Base-by-base conservation (phyloP, 2,888 invertebrate species). In the Aelia acuminata region DNA sequence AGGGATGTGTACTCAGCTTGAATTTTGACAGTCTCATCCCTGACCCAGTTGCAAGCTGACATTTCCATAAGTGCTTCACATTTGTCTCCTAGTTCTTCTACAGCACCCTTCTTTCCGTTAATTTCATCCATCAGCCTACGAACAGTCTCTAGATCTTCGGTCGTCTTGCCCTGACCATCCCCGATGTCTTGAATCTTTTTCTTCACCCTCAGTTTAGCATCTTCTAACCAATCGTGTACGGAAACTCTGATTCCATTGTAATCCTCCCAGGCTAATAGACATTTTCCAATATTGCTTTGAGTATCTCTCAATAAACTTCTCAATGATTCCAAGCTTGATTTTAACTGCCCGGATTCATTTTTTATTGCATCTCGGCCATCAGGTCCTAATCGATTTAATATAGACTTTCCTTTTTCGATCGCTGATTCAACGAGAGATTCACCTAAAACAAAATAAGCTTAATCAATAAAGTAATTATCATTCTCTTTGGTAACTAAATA, bases 41-140 rank as follows among this genome's bases (percentile, higher is more conserved):
- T 94, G 0, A 97, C 96, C 94, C 96, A 95, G 31, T 96, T 95
- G 91, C 96, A 96, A 49, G 97, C 97, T 91, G 97, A 96, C 86
- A 96, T 94, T 92, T 97, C 97, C 95, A 97, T 96, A 0, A 98
- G 93, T 85, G 95, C 94, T 92, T 98, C 98, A 91, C 97, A 98
- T 91, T 96, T 94, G 91, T 98, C 98, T 91, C 96, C 97, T 0
- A 98, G 93, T 91, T 96, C 96, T 93, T 98, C 97, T 90, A 98
- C 93, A 31, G 95, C 94, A 43, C 95, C 94, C 92, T 97, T 97
- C 91, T 96, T 95, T 47, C 94, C 94, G 86, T 95, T 92, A 1
- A 97, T 96, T 93, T 97, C 96, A 26, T 95, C 94, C 39, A 97
- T 93, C 10, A 98, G 93, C 91, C 94, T 94, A 94, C 94, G 92